These are phyloP conservation scores for Urocyon cinereoargenteus DNA, from an alignment of 2,797 vertebrate species.

Conservation along the genomic window DNA sequence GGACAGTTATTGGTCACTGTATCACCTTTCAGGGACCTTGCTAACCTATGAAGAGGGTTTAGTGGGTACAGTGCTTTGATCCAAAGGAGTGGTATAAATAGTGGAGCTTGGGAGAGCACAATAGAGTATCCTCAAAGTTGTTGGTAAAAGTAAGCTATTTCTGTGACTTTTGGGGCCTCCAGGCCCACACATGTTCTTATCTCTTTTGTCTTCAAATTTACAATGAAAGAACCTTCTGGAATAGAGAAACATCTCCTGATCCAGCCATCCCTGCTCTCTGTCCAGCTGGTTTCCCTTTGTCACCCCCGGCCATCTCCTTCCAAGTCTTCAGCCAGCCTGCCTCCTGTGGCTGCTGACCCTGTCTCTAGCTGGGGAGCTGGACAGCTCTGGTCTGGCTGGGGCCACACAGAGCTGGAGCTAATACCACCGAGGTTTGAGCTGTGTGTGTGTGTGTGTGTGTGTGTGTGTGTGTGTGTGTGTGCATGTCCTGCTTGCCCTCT, in stretches of 20 bases:
- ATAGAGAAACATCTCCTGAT: background rate
- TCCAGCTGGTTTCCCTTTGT: constrained; percentile 8
- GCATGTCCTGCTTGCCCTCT: background rate
- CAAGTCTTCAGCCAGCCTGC: constrained; percentile 21
- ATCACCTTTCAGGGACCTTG: background rate
- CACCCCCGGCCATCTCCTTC: background rate
- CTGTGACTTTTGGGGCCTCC: background rate
- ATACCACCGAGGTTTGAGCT: background rate
- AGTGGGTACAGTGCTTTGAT: background rate
- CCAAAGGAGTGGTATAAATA: background rate
- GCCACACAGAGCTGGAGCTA: background rate
- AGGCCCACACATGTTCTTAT: background rate
- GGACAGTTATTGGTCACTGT: background rate
- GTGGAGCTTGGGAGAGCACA: background rate
- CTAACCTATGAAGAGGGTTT: background rate
- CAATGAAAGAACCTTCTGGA: constrained; percentile 5
- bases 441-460: background rate
- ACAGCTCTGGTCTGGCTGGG: background rate
- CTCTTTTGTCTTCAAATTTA: background rate
- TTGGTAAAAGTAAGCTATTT: background rate
- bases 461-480: background rate
- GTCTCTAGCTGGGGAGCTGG: background rate
- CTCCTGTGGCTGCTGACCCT: background rate
- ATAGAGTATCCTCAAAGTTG: background rate
- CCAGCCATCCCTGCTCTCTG: background rate